Conservation (phyloP, 2,888 invertebrate species). For the Dynastes grantii region DNA sequence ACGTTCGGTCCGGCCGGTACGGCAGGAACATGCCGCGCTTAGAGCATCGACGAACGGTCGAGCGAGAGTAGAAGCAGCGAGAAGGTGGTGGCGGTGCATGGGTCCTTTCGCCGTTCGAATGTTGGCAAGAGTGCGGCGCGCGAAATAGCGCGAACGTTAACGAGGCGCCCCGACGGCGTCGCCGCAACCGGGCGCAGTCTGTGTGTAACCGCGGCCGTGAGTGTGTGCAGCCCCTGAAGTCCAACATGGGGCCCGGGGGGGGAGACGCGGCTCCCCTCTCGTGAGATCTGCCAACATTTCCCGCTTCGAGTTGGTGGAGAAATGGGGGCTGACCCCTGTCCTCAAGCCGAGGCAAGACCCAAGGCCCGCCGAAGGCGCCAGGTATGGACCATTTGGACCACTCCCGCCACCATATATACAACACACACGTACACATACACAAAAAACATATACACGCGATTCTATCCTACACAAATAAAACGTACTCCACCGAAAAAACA, state of each 20-base stretch:
- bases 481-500: not conserved
- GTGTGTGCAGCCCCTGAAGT: conserved; percentile 71
- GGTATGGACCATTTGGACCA: conserved; percentile 71
- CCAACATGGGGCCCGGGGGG: conserved; percentile 77
- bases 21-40: too few relatives aligned
- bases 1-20: too few relatives aligned
- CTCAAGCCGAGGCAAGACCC: conserved; percentile 96
- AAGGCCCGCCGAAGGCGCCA: conserved; percentile 85
- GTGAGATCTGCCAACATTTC: conserved; percentile 90
- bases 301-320: conserved; percentile 97
- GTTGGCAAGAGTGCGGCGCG: conserved; percentile 66
- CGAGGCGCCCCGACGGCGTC: conserved; percentile 64
- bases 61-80: not conserved
- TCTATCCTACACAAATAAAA: not conserved
- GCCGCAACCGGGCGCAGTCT: conserved; percentile 68
- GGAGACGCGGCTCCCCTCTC: conserved; percentile 76
- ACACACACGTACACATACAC: not conserved
- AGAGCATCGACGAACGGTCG: not conserved
- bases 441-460: conserved; percentile 15
- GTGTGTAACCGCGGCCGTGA: conserved; percentile 69
- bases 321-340: conserved; percentile 99
- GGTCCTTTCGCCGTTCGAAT: conserved; percentile 18
- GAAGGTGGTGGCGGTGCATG: too few relatives aligned
- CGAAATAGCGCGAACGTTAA: conserved; percentile 63
- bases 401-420: conserved; percentile 54